Evolutionary conservation across 2,113 vertebrate species (phyloP), one percentile per base, ranked within the genome.

Genomic region (Collichthys lucidus): DNA sequence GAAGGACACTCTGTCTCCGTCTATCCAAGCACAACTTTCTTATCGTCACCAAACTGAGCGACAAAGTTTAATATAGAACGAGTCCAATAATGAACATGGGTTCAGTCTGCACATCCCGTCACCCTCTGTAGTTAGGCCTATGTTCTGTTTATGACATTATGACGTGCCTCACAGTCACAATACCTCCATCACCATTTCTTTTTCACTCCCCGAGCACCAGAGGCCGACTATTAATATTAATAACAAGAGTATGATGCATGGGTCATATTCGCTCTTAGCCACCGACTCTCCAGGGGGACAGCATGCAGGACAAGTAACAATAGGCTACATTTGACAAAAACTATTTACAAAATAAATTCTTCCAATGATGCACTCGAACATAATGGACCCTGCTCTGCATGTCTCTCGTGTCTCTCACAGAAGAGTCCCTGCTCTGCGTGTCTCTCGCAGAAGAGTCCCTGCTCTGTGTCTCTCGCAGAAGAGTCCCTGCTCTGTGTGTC

Each of bases 141-240:
- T 77, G 29, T 62, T 72, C n/a, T 77, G 60, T 46, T 55, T 22
- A 72, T 75, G 42, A 82, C 83, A 66, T 26, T 29, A 79, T 72
- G 35, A 68, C 65, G 44, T 0, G 3, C 11, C 31, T 17, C 16
- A 52, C 59, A 75, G 46, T 17, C 16, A 57, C 59, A 75, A 46
- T n/a, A 19, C 17, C n/a, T n/a, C 31, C n/a, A 62, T 61, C 46
- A 60, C 14, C 11, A 14, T 57, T n/a, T 65, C 50, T 53, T n/a
- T n/a, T 15, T 55, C 53, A 19, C 52, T 50, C 22, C 29, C n/a
- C 50, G 47, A 67, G 83, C 46, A 55, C 24, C 65, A 77, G 14
- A 69, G 70, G 62, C 53, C 59, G 66, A 52, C 29, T 85, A 77
- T 80, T 89, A 83, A 60, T 79, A 71, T 61, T 5, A n/a, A 20